Base-by-base conservation (phyloP, 2,888 invertebrate genomes). In the Aphodius sticticus region DNA sequence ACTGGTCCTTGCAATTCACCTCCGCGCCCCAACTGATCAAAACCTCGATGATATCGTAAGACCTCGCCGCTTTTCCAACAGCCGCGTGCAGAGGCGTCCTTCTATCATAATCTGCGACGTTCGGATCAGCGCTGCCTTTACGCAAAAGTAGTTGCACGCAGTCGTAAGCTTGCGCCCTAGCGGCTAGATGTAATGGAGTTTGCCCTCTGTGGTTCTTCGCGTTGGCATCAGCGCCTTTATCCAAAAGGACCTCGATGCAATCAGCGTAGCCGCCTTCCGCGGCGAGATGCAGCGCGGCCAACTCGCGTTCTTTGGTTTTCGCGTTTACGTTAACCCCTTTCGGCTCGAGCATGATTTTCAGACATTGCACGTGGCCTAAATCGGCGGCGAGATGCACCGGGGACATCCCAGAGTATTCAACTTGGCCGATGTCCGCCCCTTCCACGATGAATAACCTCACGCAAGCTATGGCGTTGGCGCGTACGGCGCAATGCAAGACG, bases 191-290 rank as follows among this genome's bases (percentile, higher is more conserved):
- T 36, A 98, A 89, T 0, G 97, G 94, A 0, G 96, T 96, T 86
- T 96, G 96, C 9, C 95, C 95, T 77, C 96, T 92, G 86, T 94
- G 93, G 86, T 96, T 96, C 85, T 93, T 93, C 70, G 93, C 90
- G 83, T 94, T 93, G 0, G 94, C 93, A 85, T 95, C 94, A 0
- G 96, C 96, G 0, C 94, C 94, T 84, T 94, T 94, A 7, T 93
- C 91, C 69, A 97, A 86, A 70, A 96, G 88, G 72, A 95, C 88
- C 85, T 95, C 94, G 0, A 97, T 93, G 85, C 96, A 96, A 77
- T 97, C 96, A 12, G 92, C 92, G 86, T 95, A 95, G 1, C 97
- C 96, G 79, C 96, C 95, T 86, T 97, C 97, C 0, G 97, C 96
- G 0, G 97, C 96, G 82, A 97, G 90, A 90, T 97, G 97, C 78